Evolutionary conservation across 2,113 vertebrate species (phyloP), one percentile per base, ranked within the genome.

Genomic region (Eidolon helvum): DNA sequence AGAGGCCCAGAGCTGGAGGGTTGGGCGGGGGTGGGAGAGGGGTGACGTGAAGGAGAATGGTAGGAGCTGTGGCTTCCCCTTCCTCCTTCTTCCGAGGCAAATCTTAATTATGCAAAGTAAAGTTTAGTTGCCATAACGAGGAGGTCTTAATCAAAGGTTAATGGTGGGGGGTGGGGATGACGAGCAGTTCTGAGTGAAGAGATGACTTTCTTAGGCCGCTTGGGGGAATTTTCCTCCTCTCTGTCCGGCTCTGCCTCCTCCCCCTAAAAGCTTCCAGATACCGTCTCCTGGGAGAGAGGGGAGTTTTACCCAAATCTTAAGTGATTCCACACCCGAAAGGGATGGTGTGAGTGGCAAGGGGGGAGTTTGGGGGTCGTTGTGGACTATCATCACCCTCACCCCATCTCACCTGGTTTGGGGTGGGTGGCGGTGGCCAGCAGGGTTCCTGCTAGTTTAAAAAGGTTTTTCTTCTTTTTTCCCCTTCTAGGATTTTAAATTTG

Each of bases 101-200:
- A 96, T 96, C 97, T 97, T 96, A 97, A 98, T 98, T 97, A 97
- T 96, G 97, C 95, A 95, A 97, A 97, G 93, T 94, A 93, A 97
- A 97, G 97, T 95, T 94, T 95, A 97, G 96, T 94, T 94, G 87
- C 97, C 83, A 65, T 95, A 91, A 97, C 89, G 95, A 94, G 97
- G 57, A 97, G 96, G 93, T 97, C 97, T 97, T 97, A 97, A 98
- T 97, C 90, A 68, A 96, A 97, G 90, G 89, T 94, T 95, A 97
- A 97, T 96, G 80, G 88, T 57, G 33, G 79, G 57, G 57, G 75
- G 45, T 35, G 35, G n/a, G 83, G 57, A 19, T 77, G 88, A 86
- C 22, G 68, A 75, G 87, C 65, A 74, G 87, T 79, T 90, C 69
- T 83, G 87, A 63, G 89, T 38, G 59, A 57, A 93, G 83, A 92